Evolutionary conservation across 2,888 invertebrate genomes (phyloP).

Genomic region (Rugalucina vietnamica): DNA sequence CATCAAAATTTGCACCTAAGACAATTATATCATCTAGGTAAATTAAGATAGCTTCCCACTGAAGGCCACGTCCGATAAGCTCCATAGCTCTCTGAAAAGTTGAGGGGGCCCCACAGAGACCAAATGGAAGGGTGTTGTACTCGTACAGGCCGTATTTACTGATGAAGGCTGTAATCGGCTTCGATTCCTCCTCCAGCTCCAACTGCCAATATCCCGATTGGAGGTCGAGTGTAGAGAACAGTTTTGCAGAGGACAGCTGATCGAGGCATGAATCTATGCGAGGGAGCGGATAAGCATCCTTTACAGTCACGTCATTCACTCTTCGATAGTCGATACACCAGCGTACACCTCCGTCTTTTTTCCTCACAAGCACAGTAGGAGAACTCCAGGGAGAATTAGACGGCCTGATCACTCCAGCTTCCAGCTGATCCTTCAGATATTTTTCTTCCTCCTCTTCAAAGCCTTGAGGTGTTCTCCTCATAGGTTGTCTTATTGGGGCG

Average conservation of each 20-base stretch:
- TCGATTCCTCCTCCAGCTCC: not conserved
- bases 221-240: not conserved
- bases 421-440: constrained; percentile 8
- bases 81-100: constrained; percentile 56
- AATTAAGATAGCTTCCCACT: constrained; percentile 36
- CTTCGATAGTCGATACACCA: constrained; percentile 27
- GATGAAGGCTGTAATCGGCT: constrained; percentile 30
- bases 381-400: constrained; percentile 26
- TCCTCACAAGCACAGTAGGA: constrained; percentile 8
- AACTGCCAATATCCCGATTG: constrained; percentile 25
- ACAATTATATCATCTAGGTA: constrained; percentile 29
- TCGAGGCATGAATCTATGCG: not conserved
- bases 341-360: constrained; percentile 19
- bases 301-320: constrained; percentile 12
- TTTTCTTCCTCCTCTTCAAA: not conserved
- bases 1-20: constrained; percentile 19
- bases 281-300: not conserved
- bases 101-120: constrained; percentile 31
- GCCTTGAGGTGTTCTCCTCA: constrained; percentile 12
- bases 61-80: constrained; percentile 26
- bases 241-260: not conserved
- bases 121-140: constrained; percentile 52
- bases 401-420: constrained; percentile 18
- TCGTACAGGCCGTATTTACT: constrained; percentile 38
- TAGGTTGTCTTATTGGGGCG: constrained; percentile 21